Percentiles rank a stretch among this genome's conserved stretches.
Evolutionary conservation across 2,888 invertebrate genomes (phyloP).

Genomic region (Agonopterix alstromeriana): DNA sequence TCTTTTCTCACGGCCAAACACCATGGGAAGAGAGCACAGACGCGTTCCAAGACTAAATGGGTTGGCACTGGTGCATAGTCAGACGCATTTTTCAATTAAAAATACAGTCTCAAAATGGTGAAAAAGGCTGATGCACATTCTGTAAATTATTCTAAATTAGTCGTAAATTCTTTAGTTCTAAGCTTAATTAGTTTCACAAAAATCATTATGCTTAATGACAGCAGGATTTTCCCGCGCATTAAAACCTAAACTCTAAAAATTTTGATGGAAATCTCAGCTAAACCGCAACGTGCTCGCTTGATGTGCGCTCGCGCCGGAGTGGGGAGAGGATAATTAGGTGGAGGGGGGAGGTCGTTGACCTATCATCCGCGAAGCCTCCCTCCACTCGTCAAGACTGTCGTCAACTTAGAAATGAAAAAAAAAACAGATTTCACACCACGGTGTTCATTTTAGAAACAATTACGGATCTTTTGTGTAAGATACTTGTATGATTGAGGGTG

Average conservation of each 20-base stretch:
- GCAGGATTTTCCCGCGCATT: too few relatives aligned
- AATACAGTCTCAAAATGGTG: conserved; percentile 9
- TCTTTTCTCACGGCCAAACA: conserved; percentile 58
- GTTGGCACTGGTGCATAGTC: conserved; percentile 6
- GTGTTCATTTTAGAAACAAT: conserved; percentile 37
- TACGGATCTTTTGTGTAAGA: conserved; percentile 10
- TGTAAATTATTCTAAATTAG: too few relatives aligned
- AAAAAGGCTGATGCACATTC: too few relatives aligned
- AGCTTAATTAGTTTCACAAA: too few relatives aligned
- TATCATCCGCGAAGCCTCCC: conserved; percentile 32
- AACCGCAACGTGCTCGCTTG: conserved; percentile 29
- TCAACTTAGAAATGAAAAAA: conserved; percentile 3
- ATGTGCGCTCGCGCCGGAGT: conserved; percentile 15
- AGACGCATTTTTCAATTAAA: conserved; percentile 4
- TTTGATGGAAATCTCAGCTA: conserved; percentile 23
- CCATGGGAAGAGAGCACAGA: conserved; percentile 57
- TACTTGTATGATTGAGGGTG: too few relatives aligned
- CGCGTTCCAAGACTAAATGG: conserved; percentile 2
- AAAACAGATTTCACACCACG: conserved; percentile 29
- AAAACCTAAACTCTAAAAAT: too few relatives aligned
- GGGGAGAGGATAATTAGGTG: conserved; percentile 49
- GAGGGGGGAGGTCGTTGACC: conserved; percentile 43
- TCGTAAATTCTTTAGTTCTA: too few relatives aligned
- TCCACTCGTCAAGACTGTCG: conserved; percentile 7
- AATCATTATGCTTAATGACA: too few relatives aligned